Base-by-base conservation (phyloP, 2,888 invertebrate genomes). In the Catocala nupta region DNA sequence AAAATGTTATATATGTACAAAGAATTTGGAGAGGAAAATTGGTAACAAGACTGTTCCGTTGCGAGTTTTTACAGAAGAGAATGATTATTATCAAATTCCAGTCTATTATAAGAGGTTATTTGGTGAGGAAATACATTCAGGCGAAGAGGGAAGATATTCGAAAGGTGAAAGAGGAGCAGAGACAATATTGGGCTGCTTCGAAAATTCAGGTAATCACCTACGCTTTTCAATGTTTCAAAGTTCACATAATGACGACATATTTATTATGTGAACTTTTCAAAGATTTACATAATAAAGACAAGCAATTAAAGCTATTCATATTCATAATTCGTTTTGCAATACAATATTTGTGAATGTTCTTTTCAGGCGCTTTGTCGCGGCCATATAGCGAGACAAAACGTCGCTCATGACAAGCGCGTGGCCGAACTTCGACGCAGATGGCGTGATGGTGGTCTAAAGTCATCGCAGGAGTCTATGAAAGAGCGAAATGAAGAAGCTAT, bases 121-220 rank as follows among this genome's bases (percentile, higher is more conserved):
- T 95, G 73, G 90, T 94, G 43, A 88, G 95, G 51, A 86, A 91
- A 82, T 80, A 92, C 55, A 85, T 95, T 64, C 81, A 93, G 76
- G 74, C 74, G n/a, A 89, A 91, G 65, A 94, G 88, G 82, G 94
- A 94, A 65, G 70, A 81, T 25, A 73, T 93, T 12, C 82, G 90
- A 1, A 93, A 91, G 81, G 87, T 87, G 63, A 89, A 85, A 71
- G 93, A 92, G 74, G 83, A 93, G 52, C 81, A 88, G 59, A 86
- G 83, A 56, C 87, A 81, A 39, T 85, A 90, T 69, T 90, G 90
- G 68, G 96, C 96, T 5, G 96, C 96, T 10, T 91, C 91, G 2
- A 94, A 94, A 78, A 96, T 97, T 77, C 97, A 97, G 94, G 95
- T 95, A 81, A 10, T 49, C n/a, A n/a, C 2, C 16, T 16, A 16